Evolutionary conservation across 2,113 vertebrate species (phyloP), one percentile per base, ranked within the genome.

Genomic region (Clarias batrachus): DNA sequence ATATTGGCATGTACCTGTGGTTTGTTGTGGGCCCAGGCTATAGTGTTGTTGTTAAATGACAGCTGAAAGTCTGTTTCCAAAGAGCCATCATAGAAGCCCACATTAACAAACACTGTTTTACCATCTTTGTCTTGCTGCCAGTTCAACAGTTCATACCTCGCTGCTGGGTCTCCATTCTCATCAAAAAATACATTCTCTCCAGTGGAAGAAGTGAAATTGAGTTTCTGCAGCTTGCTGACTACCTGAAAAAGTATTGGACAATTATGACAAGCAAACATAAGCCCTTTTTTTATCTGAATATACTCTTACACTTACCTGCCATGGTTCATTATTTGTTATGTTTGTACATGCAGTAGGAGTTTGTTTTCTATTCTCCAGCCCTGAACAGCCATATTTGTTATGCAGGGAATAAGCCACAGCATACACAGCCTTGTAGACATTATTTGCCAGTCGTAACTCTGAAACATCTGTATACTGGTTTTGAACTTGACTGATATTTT

Each of bases 341-440:
- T 85, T 87, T 73, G 10, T 76, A 70, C 89, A 92, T 11, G 54
- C 68, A 78, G 25, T 56, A 65, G 62, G 3, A 54, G 23, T 33
- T 27, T 37, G 30, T 66, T 82, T 70, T 25, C 81, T 48, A 74
- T 23, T 63, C 7, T 73, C 59, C 23, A 7, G 63, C 33, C 60
- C 82, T 83, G 83, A 81, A 78, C 90, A 91, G 41, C 17, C 48
- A 25, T 83, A 68, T 56, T 70, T 85, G 57, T 74, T 85, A 82
- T 92, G 74, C 41, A 93, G 85, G 10, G 91, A 86, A 87, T 93
- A 85, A 62, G 92, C 89, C 74, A 91, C 84, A 60, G 91, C 85
- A 87, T 92, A 92, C 48, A 93, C 80, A 6, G 91, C 92, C 63
- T 92, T 92, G 65, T 92, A 93, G 65, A 93, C 91, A 82, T 92